Base-by-base conservation (phyloP, 2,797 vertebrate genomes). In the Alca torda region DNA sequence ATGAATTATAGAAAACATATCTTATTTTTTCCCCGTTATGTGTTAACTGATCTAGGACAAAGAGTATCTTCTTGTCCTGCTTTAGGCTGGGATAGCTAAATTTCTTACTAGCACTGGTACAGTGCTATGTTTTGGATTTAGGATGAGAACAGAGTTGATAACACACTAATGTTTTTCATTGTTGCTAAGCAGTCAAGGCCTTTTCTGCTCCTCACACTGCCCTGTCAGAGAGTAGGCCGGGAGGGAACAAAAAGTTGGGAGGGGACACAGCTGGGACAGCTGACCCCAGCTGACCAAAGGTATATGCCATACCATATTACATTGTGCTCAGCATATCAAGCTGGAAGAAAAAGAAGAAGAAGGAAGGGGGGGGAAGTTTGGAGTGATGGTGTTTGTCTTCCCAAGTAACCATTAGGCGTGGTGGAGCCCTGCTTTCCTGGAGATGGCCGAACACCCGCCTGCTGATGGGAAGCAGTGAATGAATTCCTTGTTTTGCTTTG, bases 1-100 rank as follows among this genome's bases (percentile, higher is more conserved):
- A 0, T 46, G 28, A 65, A 54, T 57, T 90, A 72, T 8, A 50
- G 46, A 82, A 65, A 54, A 31, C 0, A 0, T n/a, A 25, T 39
- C 12, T 69, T 48, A 3, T 35, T 63, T 90, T 87, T 45, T 53
- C 14, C 6, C 17, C 6, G 6, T 59, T 76, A 48, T 13, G 4
- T 43, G 8, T 57, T 60, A 74, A 13, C 13, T 69, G 25, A 79
- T 50, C 4, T 24, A 5, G 6, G 2, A n/a, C 7, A 80, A 91
- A 51, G 10, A 60, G 5, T 39, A 43, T 35, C 20, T 51, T 57
- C 61, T 64, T 33, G 30, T 43, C 41, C 30, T 45, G 20, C 39
- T 31, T 43, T 43, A 43, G 28, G 41, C 41, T 64, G 63, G 43
- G 30, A 43, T 23, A 23, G 63, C 43, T 64, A 64, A 31, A 39